phyloP scores from a whole-genome alignment of 2,113 vertebrate species.

The Gambusia holbrooki region DNA sequence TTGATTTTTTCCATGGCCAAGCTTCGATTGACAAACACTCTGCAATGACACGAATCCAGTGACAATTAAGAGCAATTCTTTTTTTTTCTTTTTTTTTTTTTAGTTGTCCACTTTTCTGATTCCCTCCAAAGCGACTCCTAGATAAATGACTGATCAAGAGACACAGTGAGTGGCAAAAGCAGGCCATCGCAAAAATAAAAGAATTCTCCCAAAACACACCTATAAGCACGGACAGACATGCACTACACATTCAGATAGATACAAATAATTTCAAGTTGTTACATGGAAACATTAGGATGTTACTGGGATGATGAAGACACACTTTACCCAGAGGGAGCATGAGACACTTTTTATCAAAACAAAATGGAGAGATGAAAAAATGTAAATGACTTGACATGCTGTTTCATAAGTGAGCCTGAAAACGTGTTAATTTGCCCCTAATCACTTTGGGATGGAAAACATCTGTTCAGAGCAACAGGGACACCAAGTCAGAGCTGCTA shows the following conservation, averaged over 20 bases:
- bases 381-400: neutral
- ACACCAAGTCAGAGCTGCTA: no score
- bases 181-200: neutral
- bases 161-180: neutral
- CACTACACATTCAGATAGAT: neutral
- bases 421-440: neutral
- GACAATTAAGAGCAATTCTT: neutral
- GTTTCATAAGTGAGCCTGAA: neutral
- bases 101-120: neutral
- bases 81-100: no score
- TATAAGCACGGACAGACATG: neutral
- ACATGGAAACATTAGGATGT: neutral
- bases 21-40: constrained; percentile 98
- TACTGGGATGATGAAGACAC: neutral
- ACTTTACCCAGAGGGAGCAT: neutral
- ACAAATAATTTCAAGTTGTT: neutral
- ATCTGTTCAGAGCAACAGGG: neutral
- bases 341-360: neutral
- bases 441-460: no score
- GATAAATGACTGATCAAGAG: neutral
- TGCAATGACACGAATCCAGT: constrained; percentile 62
- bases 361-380: neutral
- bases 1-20: constrained; percentile 99
- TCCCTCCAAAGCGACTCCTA: neutral
- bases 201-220: neutral